A percentile compares a stretch with the other conserved stretches of the same genome.
Evolutionary conservation across 2,888 invertebrate species (phyloP).

Genomic region (Drosophila koepferae): DNA sequence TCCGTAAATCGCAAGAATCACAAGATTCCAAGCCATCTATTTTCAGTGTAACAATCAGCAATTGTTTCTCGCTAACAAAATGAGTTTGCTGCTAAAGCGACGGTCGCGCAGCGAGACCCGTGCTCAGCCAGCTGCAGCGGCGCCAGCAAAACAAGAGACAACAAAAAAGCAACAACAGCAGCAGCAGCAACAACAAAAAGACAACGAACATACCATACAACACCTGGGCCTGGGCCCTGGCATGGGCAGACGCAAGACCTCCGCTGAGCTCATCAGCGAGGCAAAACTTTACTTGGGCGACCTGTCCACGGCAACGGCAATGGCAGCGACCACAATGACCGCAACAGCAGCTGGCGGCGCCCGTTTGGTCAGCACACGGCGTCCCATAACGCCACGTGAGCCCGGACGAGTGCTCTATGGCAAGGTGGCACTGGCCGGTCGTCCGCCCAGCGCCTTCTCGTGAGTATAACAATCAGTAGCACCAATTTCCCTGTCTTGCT

Average conservation of each 20-base stretch:
- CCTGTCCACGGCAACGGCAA: constrained; percentile 23
- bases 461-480: constrained; percentile 79
- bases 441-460: constrained; percentile 93
- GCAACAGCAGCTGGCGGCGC: constrained; percentile 75
- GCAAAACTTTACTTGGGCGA: constrained; percentile 88
- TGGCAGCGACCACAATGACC: constrained; percentile 28
- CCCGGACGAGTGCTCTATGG: constrained; percentile 92
- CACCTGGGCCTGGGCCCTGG: constrained; percentile 17
- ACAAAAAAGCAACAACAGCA: constrained; percentile 21
- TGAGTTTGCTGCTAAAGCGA: constrained; percentile 75
- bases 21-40: not conserved
- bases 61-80: constrained; percentile 18
- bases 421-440: constrained; percentile 86
- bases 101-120: constrained; percentile 79
- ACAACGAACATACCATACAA: constrained; percentile 38
- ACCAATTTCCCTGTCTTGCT: not conserved
- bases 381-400: constrained; percentile 94
- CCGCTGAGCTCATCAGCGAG: constrained; percentile 92
- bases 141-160: constrained; percentile 20
- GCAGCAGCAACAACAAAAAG: constrained; percentile 16
- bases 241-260: constrained; percentile 87
- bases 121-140: constrained; percentile 24
- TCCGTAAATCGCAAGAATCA: not conserved
- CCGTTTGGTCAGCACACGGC: constrained; percentile 89
- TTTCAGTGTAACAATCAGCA: not conserved